Conservation (phyloP, 2,888 invertebrate species). For the Stictocephala bisonia region DNA sequence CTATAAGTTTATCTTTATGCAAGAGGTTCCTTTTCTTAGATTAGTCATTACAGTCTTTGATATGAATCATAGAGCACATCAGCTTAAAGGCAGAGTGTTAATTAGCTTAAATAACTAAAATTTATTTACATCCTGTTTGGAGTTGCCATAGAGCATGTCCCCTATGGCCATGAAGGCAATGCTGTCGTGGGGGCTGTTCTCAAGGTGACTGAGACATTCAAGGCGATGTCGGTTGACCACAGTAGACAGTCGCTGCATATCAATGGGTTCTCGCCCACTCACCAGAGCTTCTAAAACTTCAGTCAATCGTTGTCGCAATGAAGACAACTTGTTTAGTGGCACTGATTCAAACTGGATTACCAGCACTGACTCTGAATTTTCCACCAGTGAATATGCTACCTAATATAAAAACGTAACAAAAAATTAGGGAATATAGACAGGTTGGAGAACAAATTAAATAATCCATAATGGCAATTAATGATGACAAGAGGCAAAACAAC, state of each 20-base stretch:
- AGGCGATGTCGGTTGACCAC: conserved; percentile 78
- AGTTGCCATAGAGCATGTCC: conserved; percentile 84
- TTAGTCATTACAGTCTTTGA: too few relatives aligned
- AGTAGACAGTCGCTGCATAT: conserved; percentile 79
- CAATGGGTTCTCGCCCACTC: conserved; percentile 69
- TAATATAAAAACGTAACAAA: conserved; percentile 62
- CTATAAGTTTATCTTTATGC: too few relatives aligned
- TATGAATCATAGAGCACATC: too few relatives aligned
- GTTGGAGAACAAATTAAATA: too few relatives aligned
- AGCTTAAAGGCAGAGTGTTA: too few relatives aligned
- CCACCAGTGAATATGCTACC: conserved; percentile 76
- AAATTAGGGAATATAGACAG: too few relatives aligned
- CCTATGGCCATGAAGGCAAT: conserved; percentile 83
- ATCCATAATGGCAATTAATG: too few relatives aligned
- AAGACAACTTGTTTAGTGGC: conserved; percentile 73
- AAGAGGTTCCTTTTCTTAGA: too few relatives aligned
- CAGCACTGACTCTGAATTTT: conserved; percentile 78
- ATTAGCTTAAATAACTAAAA: too few relatives aligned
- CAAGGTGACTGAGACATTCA: conserved; percentile 77
- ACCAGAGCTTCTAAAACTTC: conserved; percentile 66
- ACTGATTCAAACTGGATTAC: conserved; percentile 82
- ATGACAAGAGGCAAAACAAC: too few relatives aligned
- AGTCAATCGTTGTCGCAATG: conserved; percentile 71
- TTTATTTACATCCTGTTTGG: conserved; percentile 76
- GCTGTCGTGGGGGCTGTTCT: conserved; percentile 80